Conservation (phyloP, 2,888 invertebrate genomes). For the Drosophila quinaria region DNA sequence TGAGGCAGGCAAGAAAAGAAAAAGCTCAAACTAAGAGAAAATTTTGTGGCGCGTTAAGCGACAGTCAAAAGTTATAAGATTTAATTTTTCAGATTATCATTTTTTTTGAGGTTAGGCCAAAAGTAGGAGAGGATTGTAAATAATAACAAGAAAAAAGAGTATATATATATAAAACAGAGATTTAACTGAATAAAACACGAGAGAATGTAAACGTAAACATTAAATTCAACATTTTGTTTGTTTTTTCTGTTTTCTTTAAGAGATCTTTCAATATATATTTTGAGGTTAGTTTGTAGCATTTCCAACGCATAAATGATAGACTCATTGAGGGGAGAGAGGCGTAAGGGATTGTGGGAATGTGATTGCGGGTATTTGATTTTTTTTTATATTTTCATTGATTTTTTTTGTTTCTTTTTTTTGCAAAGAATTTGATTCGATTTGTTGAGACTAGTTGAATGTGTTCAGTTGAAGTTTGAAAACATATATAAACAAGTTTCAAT, state of each 20-base stretch:
- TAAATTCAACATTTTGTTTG: slow-evolving; percentile 72
- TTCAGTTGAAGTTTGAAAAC: slow-evolving; percentile 77
- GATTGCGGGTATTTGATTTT: slow-evolving; percentile 71
- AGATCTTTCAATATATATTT: slow-evolving; percentile 51
- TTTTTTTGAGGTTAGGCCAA: slow-evolving; percentile 41
- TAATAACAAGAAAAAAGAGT: slow-evolving; percentile 30
- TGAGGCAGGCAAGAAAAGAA: slow-evolving; percentile 85
- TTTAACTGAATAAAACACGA: slow-evolving; percentile 41
- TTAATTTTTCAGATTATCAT: slow-evolving; percentile 39
- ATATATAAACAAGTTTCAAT: slow-evolving; percentile 71
- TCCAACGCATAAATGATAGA: slow-evolving; percentile 86
- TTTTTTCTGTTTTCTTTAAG: slow-evolving; percentile 57
- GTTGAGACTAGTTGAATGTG: slow-evolving; percentile 80
- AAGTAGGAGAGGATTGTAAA: slow-evolving; percentile 37
- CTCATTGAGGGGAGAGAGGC: slow-evolving; percentile 86
- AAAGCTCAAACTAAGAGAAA: slow-evolving; percentile 84
- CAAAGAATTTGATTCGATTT: slow-evolving; percentile 55
- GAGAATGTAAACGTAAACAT: slow-evolving; percentile 44
- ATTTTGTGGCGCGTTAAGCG: slow-evolving; percentile 39
- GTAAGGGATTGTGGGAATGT: slow-evolving; percentile 85
- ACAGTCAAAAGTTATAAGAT: slow-evolving; percentile 14
- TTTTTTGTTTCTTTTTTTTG: slow-evolving; percentile 53
- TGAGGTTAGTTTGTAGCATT: slow-evolving; percentile 48
- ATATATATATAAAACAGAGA: slow-evolving; percentile 13
- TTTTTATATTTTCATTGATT: slow-evolving; percentile 39